Percentiles rank a stretch among this genome's conserved stretches.
Evolutionary conservation across 2,797 vertebrate species (phyloP).

Genomic region (Notamacropus eugenii): DNA sequence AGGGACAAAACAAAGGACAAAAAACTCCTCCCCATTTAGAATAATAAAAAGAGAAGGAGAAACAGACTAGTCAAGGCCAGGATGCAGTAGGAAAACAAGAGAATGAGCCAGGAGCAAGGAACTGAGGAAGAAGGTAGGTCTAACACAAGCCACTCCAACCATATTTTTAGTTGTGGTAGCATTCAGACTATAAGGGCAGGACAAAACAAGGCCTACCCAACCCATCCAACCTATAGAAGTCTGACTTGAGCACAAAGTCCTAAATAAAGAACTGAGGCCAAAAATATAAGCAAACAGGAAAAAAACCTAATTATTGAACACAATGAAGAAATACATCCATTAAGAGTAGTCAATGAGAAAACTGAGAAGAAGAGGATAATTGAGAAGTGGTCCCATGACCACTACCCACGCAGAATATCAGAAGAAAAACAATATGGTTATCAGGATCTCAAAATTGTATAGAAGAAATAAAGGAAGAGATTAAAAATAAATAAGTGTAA

Average conservation of each 20-base stretch:
- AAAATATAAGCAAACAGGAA: not conserved
- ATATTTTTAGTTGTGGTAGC: not conserved
- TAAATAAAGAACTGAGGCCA: not conserved
- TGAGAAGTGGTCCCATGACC: not conserved
- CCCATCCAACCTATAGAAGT: not conserved
- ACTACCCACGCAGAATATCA: not conserved
- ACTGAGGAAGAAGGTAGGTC: not conserved
- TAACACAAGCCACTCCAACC: not conserved
- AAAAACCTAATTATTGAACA: not conserved
- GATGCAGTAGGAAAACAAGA: not conserved
- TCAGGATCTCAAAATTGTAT: not conserved
- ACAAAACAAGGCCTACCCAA: not conserved
- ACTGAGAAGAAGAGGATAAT: not conserved
- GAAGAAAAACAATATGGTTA: not conserved
- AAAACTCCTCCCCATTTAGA: not conserved
- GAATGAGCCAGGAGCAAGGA: not conserved
- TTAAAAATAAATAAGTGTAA: not conserved
- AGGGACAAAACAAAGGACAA: not conserved
- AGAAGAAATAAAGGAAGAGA: not conserved
- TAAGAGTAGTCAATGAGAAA: not conserved
- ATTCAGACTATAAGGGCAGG: not conserved
- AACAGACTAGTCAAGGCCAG: not conserved
- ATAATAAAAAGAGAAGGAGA: not conserved
- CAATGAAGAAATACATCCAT: not conserved
- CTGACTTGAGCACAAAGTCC: not conserved